Conservation (phyloP, 2,113 vertebrate species). For the Ranitomeya imitator region DNA sequence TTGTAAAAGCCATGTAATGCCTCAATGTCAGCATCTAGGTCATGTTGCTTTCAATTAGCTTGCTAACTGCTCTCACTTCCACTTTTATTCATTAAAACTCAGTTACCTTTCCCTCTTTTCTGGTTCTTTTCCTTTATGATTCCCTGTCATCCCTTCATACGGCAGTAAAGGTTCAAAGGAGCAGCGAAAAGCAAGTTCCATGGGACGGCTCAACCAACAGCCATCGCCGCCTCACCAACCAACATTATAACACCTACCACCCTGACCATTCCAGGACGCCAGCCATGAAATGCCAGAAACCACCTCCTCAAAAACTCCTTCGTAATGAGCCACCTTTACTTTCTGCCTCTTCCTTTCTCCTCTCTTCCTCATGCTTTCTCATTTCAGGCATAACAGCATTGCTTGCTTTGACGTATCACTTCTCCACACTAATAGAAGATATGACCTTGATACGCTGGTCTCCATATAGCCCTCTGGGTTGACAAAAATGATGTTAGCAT, state of each 20-base stretch:
- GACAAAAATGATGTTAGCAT: background rate
- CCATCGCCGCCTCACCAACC: slow-evolving; percentile 81
- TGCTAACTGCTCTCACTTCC: slow-evolving; percentile 65
- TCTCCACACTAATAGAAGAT: slow-evolving; percentile 57
- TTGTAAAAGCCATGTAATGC: background rate
- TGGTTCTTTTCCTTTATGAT: slow-evolving; percentile 72
- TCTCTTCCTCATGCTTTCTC: slow-evolving; percentile 60
- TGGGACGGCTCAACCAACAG: slow-evolving; percentile 83
- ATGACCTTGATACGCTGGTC: slow-evolving; percentile 9
- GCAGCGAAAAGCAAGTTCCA: slow-evolving; percentile 84
- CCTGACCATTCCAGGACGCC: slow-evolving; percentile 81
- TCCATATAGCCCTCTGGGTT: background rate
- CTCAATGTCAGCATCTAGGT: background rate
- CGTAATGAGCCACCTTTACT: slow-evolving; percentile 77
- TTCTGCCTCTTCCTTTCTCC: slow-evolving; percentile 43
- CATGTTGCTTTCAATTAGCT: slow-evolving; percentile 47
- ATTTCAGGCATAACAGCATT: slow-evolving; percentile 64
- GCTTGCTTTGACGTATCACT: slow-evolving; percentile 61
- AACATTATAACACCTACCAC: slow-evolving; percentile 88
- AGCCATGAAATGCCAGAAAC: slow-evolving; percentile 76
- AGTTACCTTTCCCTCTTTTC: slow-evolving; percentile 75
- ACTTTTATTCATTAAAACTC: slow-evolving; percentile 69
- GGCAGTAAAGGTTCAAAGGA: slow-evolving; percentile 95
- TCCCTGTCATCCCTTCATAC: slow-evolving; percentile 74
- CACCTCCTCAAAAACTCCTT: slow-evolving; percentile 78